Conservation (phyloP, 2,797 vertebrate species). For the Acanthopagrus latus region DNA sequence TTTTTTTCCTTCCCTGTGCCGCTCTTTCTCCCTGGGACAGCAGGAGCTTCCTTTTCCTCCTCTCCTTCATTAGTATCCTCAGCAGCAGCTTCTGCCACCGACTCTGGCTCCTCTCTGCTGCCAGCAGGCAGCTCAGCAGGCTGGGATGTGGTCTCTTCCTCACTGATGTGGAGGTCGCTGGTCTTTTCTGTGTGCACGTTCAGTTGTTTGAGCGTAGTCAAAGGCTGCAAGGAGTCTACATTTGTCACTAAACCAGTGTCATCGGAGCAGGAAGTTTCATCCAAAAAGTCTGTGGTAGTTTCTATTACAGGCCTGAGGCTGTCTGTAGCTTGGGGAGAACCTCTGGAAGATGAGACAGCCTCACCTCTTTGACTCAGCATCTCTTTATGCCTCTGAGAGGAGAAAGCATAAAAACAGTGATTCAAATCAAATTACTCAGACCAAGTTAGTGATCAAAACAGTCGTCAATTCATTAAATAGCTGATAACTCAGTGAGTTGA, state of each 20-base stretch:
- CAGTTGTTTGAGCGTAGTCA: conserved; percentile 27
- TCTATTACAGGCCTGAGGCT: conserved; percentile 27
- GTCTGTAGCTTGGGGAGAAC: conserved; percentile 34
- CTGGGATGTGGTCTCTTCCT: conserved; percentile 27
- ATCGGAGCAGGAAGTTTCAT: conserved; percentile 15
- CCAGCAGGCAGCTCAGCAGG: conserved; percentile 36
- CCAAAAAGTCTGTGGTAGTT: conserved; percentile 42
- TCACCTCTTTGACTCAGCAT: conserved; percentile 62
- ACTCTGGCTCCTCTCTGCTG: conserved; percentile 37
- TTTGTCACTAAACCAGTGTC: conserved; percentile 14
- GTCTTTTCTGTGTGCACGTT: conserved; percentile 21
- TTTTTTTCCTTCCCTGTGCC: conserved; percentile 64
- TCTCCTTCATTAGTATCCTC: conserved; percentile 59
- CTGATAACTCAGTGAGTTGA: too few species aligned
- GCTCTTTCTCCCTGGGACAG: conserved; percentile 55
- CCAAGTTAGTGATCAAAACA: too few species aligned
- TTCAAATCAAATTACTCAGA: not conserved
- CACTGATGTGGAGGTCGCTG: conserved; percentile 21
- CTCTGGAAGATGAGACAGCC: conserved; percentile 40
- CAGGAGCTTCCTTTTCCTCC: conserved; percentile 46
- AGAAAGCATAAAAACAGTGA: not conserved
- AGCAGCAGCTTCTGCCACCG: conserved; percentile 8
- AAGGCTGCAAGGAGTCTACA: conserved; percentile 36
- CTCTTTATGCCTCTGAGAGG: conserved; percentile 77
- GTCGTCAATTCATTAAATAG: too few species aligned